A percentile compares a stretch with the other conserved stretches of the same genome.
Conservation (phyloP, 2,888 invertebrate genomes). For the Acronicta aceris region DNA sequence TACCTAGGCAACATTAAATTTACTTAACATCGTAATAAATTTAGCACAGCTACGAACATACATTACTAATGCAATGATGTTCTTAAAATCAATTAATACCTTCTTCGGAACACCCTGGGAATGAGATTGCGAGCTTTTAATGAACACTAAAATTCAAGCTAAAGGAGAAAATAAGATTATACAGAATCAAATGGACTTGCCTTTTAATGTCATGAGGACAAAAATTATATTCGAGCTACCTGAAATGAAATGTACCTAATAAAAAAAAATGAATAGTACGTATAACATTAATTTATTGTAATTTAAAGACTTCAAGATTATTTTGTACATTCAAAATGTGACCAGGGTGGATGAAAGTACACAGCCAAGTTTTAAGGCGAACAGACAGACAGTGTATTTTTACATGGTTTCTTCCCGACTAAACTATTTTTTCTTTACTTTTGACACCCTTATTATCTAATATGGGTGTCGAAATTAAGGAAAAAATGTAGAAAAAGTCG, state of each 20-base stretch:
- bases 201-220: slow-evolving; percentile 21
- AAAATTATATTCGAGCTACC: slow-evolving; percentile 6
- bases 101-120: slow-evolving; percentile 30
- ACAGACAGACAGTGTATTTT: no score
- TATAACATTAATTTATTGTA: no score
- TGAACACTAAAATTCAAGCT: slow-evolving; percentile 44
- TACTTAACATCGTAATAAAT: slow-evolving; percentile 12
- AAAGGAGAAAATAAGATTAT: slow-evolving; percentile 39
- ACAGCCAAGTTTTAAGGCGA: no score
- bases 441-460: no score
- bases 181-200: slow-evolving; percentile 19
- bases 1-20: not conserved
- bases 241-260: not conserved
- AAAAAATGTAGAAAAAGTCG: no score
- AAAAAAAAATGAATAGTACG: no score
- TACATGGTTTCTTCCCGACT: no score
- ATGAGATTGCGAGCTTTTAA: slow-evolving; percentile 51
- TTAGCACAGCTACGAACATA: slow-evolving; percentile 19
- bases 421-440: no score
- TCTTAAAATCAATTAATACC: slow-evolving; percentile 53
- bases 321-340: no score
- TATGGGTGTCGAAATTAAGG: no score
- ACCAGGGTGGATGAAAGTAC: no score
- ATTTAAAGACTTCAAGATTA: no score
- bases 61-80: slow-evolving; percentile 32